phyloP scores from a whole-genome alignment of 2,888 invertebrate species.

The Andricus quercusramuli region DNA sequence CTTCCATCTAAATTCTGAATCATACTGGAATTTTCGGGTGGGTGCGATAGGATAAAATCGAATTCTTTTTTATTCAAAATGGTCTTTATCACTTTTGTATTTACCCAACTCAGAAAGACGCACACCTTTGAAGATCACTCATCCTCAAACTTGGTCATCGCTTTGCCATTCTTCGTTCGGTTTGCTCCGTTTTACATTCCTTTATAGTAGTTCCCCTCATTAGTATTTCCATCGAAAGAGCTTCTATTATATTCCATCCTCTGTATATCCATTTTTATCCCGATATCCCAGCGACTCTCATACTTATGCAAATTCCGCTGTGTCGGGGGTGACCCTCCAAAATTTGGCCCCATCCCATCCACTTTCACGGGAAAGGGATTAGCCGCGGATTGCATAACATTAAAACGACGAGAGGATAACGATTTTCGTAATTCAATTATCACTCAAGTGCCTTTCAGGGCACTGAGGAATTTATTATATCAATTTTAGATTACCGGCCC shows the following conservation, averaged over 20 bases:
- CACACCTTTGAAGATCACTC: slow-evolving; percentile 23
- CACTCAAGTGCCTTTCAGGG: slow-evolving; percentile 10
- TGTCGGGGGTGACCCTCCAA: slow-evolving; percentile 43
- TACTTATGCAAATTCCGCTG: slow-evolving; percentile 60
- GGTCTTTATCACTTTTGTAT: not conserved
- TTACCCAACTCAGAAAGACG: not conserved
- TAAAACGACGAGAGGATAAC: slow-evolving; percentile 54
- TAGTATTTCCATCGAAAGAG: slow-evolving; percentile 70
- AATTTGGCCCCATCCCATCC: slow-evolving; percentile 28
- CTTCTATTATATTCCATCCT: slow-evolving; percentile 70
- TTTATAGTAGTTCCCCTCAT: slow-evolving; percentile 66
- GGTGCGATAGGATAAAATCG: not conserved
- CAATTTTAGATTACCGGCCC: not conserved
- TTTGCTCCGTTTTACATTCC: slow-evolving; percentile 79
- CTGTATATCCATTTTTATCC: slow-evolving; percentile 74
- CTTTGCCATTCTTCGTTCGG: slow-evolving; percentile 18
- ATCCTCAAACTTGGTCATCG: slow-evolving; percentile 11
- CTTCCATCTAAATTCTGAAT: not conserved
- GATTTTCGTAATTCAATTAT: slow-evolving; percentile 53
- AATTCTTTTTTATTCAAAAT: not conserved
- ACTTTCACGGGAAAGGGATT: slow-evolving; percentile 47
- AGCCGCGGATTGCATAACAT: slow-evolving; percentile 54
- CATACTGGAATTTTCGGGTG: not conserved
- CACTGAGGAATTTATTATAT: not conserved
- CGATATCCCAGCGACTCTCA: slow-evolving; percentile 68